These are phyloP conservation scores for Varanus salvator DNA, from an alignment of 2,113 vertebrate genomes.

Conservation along the genomic window DNA sequence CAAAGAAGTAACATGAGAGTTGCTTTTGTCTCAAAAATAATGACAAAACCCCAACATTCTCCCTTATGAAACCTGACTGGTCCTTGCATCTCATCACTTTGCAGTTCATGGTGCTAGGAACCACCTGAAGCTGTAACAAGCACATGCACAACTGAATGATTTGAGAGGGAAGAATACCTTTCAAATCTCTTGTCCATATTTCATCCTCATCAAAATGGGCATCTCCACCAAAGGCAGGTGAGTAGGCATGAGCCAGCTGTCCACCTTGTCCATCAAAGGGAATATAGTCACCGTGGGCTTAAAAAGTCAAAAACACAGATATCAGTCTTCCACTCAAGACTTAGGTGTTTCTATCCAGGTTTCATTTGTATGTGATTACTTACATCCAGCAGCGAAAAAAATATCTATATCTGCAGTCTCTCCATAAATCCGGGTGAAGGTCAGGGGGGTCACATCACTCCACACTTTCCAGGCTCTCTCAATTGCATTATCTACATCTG, in stretches of 20 bases:
- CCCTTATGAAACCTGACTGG: background rate
- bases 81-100: background rate
- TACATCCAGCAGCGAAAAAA: conserved; percentile 84
- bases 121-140: background rate
- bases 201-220: conserved; percentile 79
- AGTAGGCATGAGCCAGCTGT: conserved; percentile 73
- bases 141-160: background rate
- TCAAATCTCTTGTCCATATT: conserved; percentile 69
- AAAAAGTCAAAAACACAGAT: conserved; percentile 13
- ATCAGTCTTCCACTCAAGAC: background rate
- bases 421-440: conserved; percentile 78
- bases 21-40: background rate
- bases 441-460: conserved; percentile 86
- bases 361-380: background rate
- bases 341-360: background rate
- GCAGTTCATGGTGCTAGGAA: background rate
- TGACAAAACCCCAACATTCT: background rate
- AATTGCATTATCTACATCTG: conserved; percentile 82
- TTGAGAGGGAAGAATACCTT: conserved; percentile 16
- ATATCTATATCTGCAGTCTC: conserved; percentile 91
- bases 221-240: conserved; percentile 68
- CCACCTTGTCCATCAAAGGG: conserved; percentile 72
- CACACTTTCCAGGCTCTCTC: conserved; percentile 86
- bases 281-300: conserved; percentile 70
- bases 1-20: background rate